Evolutionary conservation across 2,113 vertebrate species (phyloP).

Genomic region (Anguilla rostrata): DNA sequence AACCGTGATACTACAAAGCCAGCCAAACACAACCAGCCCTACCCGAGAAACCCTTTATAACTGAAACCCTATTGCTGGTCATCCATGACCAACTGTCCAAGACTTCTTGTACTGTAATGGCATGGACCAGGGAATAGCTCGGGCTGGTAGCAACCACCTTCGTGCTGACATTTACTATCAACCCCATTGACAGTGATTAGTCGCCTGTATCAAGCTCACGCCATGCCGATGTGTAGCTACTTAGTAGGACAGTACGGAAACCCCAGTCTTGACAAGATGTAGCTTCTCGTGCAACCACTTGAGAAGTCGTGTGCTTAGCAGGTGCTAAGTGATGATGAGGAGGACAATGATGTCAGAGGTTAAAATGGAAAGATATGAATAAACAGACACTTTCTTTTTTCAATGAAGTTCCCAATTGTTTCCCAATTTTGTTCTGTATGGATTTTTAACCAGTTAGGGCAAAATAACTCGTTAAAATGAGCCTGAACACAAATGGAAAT

Average conservation of each 20-base stretch:
- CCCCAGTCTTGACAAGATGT: not conserved
- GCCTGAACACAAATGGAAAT: too few species aligned
- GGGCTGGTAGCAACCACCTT: too few species aligned
- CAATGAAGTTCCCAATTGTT: not conserved
- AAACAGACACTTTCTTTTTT: not conserved
- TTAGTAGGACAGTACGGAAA: not conserved
- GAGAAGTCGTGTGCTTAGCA: not conserved
- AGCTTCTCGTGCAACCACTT: not conserved
- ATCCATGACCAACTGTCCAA: not conserved
- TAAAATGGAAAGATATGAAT: not conserved
- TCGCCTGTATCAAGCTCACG: not conserved
- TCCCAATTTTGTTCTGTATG: too few species aligned
- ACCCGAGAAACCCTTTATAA: not conserved
- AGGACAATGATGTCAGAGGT: not conserved
- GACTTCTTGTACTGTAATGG: not conserved
- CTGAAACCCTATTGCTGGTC: not conserved
- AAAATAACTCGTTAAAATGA: too few species aligned
- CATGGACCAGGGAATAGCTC: not conserved
- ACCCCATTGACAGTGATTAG: not conserved
- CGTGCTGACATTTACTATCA: not conserved
- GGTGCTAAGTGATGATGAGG: too few species aligned
- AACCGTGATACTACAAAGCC: too few species aligned
- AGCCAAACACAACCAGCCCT: not conserved
- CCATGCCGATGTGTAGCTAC: not conserved
- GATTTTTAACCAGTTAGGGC: too few species aligned